These are phyloP conservation scores for Eueides isabella DNA, from an alignment of 1,140 invertebrate species.

Conservation along the genomic window DNA sequence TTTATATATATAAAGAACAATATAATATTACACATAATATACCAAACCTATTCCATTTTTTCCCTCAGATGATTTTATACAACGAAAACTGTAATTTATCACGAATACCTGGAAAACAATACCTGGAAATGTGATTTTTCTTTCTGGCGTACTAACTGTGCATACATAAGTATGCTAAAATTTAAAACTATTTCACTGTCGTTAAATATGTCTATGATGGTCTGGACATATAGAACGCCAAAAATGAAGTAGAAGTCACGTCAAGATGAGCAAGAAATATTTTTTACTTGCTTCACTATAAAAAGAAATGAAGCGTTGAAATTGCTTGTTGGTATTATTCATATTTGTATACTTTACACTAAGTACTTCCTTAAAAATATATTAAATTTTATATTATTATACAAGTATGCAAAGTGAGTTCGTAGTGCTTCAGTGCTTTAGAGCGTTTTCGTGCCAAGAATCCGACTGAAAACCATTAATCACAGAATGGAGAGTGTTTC, in stretches of 20 bases:
- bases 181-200: no score
- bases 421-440: constrained; percentile 25
- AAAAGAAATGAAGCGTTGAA: not conserved
- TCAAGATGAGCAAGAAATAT: not conserved
- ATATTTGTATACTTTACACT: not conserved
- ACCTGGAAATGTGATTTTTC: not conserved
- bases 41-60: not conserved
- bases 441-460: constrained; percentile 29
- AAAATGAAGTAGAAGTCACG: not conserved
- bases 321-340: not conserved
- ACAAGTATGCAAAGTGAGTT: constrained; percentile 7
- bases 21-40: no score
- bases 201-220: no score
- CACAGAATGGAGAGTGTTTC: constrained; percentile 27
- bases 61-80: constrained; percentile 4
- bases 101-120: not conserved
- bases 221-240: no score
- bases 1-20: no score
- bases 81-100: not conserved
- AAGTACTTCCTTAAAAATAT: not conserved
- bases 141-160: not conserved
- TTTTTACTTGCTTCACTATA: not conserved
- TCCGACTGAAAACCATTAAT: constrained; percentile 25
- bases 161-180: no score
- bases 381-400: constrained; percentile 11